These are phyloP conservation scores for Polymixis flavicincta DNA, from an alignment of 2,888 invertebrate species.

Conservation along the genomic window DNA sequence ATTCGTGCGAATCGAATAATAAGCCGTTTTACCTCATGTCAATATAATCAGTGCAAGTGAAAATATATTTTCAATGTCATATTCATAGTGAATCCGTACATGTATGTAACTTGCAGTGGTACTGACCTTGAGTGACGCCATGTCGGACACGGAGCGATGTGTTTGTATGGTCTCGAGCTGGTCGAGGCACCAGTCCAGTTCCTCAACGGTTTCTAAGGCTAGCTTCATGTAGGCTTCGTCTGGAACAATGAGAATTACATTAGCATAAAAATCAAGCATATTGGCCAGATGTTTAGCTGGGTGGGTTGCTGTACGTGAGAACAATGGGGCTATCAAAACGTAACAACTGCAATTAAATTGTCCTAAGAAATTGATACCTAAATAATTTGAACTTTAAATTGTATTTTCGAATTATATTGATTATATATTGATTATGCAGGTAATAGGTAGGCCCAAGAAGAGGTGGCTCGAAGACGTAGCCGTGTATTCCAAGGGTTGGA, in stretches of 20 bases:
- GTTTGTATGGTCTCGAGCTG: constrained; percentile 99
- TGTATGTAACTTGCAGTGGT: constrained; percentile 19
- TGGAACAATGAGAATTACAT: constrained; percentile 83
- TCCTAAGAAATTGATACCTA: too few species aligned
- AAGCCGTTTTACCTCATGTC: constrained; percentile 8
- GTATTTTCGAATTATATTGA: constrained; percentile 6
- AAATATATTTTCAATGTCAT: constrained; percentile 29
- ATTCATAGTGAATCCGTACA: constrained; percentile 56
- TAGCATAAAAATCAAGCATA: not conserved
- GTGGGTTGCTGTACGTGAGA: not conserved
- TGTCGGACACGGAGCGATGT: constrained; percentile 99
- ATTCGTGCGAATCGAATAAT: too few species aligned
- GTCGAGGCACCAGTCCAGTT: constrained; percentile 99
- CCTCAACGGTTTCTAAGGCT: constrained; percentile 99
- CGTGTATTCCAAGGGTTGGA: too few species aligned
- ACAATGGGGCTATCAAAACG: not conserved
- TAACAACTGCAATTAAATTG: not conserved
- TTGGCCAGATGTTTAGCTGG: not conserved
- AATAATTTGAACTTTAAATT: not conserved
- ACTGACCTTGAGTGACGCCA: constrained; percentile 99
- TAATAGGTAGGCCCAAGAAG: too few species aligned
- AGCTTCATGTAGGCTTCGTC: constrained; percentile 98
- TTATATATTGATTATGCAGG: not conserved
- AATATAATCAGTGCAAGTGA: constrained; percentile 32
- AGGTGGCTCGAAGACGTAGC: too few species aligned